A percentile compares a stretch with the other conserved stretches of the same genome.
phyloP scores from a whole-genome alignment of 2,888 invertebrate genomes.

The Bugula neritina region DNA sequence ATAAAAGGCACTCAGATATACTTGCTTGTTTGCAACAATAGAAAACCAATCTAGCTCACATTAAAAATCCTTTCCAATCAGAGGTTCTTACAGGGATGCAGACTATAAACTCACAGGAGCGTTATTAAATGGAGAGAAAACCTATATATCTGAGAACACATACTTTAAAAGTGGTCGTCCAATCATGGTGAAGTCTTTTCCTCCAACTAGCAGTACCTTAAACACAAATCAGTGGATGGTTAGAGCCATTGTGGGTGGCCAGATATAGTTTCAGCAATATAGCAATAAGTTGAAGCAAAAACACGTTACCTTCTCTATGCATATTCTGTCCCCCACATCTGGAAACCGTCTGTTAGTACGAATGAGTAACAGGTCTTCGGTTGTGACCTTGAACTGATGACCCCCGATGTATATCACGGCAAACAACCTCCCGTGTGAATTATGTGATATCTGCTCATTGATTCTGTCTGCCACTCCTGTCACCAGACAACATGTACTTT shows the following conservation, averaged over 20 bases:
- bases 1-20: too few species aligned
- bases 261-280: too few species aligned
- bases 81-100: too few species aligned
- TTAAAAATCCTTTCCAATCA: too few species aligned
- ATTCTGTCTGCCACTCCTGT: conserved; percentile 36
- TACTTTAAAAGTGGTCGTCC: conserved; percentile 54
- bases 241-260: too few species aligned
- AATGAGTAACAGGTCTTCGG: conserved; percentile 53
- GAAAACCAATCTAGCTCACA: too few species aligned
- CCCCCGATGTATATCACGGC: conserved; percentile 53
- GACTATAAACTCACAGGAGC: too few species aligned
- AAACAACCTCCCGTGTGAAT: conserved; percentile 50
- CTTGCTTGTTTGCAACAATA: too few species aligned
- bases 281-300: too few species aligned
- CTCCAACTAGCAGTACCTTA: conserved; percentile 55
- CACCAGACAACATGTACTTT: neutral
- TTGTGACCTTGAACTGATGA: conserved; percentile 54
- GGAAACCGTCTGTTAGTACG: conserved; percentile 43
- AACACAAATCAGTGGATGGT: too few species aligned
- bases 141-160: too few species aligned
- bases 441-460: conserved; percentile 34
- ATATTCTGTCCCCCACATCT: conserved; percentile 54
- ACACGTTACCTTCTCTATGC: conserved; percentile 56
- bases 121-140: too few species aligned
- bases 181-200: conserved; percentile 53